phyloP scores from a whole-genome alignment of 2,888 invertebrate genomes.

The Platycheirus rosarum region DNA sequence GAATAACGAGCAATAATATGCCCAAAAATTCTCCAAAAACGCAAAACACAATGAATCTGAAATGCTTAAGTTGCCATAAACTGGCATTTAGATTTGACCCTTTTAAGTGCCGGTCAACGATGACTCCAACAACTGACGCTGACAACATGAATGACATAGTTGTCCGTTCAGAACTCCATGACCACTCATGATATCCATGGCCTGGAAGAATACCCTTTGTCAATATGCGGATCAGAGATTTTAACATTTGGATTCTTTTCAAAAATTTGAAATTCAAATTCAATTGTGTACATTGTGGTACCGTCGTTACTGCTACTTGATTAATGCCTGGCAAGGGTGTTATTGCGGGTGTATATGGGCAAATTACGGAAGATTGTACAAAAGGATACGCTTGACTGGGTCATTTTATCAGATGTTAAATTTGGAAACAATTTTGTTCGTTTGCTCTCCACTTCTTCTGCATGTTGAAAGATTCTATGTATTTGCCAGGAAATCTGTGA shows the following conservation, averaged over 20 bases:
- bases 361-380: constrained; percentile 4
- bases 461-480: constrained; percentile 51
- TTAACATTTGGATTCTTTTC: constrained; percentile 37
- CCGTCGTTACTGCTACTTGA: constrained; percentile 47
- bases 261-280: constrained; percentile 65
- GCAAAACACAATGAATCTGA: constrained; percentile 42
- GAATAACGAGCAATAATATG: constrained; percentile 4
- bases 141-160: constrained; percentile 16
- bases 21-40: background rate
- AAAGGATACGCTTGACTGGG: constrained; percentile 37
- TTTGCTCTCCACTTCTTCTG: constrained; percentile 24
- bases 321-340: constrained; percentile 1
- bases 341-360: background rate
- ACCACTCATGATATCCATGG: constrained; percentile 7
- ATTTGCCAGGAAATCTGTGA: constrained; percentile 45
- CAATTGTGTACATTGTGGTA: constrained; percentile 65
- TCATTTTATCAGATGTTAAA: constrained; percentile 50
- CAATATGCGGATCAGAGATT: constrained; percentile 42
- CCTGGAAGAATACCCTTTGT: constrained; percentile 11
- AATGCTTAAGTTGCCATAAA: constrained; percentile 70
- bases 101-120: constrained; percentile 68
- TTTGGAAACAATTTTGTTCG: constrained; percentile 33
- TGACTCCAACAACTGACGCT: constrained; percentile 16
- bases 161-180: constrained; percentile 1
- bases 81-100: constrained; percentile 70